A percentile compares a stretch with the other conserved stretches of the same genome.
phyloP scores from a whole-genome alignment of 2,113 vertebrate species.

The Channa argus region DNA sequence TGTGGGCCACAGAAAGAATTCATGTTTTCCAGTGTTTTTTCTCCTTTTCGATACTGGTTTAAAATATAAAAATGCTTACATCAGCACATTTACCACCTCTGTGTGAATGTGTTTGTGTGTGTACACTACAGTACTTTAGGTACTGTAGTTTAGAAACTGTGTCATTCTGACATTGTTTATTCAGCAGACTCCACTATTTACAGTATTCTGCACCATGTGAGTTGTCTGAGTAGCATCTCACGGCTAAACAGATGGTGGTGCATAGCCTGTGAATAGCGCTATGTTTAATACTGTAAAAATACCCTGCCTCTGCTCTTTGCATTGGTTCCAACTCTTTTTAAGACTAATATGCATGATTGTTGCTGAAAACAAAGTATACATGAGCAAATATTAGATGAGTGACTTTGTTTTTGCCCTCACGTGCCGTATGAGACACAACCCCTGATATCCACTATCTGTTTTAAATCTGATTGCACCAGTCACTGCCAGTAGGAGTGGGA shows the following conservation, averaged over 20 bases:
- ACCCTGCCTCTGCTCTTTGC: constrained; percentile 2
- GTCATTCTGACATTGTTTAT: constrained; percentile 26
- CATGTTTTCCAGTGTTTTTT: too few species aligned
- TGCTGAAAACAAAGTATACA: not conserved
- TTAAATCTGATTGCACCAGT: constrained; percentile 43
- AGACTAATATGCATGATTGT: not conserved
- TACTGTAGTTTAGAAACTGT: constrained; percentile 1
- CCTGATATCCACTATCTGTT: constrained; percentile 14
- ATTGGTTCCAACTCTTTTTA: constrained; percentile 7
- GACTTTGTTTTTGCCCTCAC: too few species aligned
- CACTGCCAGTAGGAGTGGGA: constrained; percentile 37
- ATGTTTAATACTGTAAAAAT: constrained; percentile 47
- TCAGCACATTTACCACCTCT: too few species aligned
- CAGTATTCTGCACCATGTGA: constrained; percentile 52
- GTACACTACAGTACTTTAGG: too few species aligned
- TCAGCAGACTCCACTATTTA: constrained; percentile 38
- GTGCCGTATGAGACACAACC: too few species aligned
- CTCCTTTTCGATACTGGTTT: not conserved
- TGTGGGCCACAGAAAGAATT: too few species aligned
- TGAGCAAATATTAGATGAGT: not conserved
- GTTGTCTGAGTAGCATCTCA: constrained; percentile 50
- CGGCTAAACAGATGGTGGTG: constrained; percentile 70
- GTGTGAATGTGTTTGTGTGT: too few species aligned
- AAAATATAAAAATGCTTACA: not conserved
- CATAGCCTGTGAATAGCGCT: constrained; percentile 59